Base-by-base conservation (phyloP, 2,797 vertebrate species). In the Chrysocyon brachyurus region DNA sequence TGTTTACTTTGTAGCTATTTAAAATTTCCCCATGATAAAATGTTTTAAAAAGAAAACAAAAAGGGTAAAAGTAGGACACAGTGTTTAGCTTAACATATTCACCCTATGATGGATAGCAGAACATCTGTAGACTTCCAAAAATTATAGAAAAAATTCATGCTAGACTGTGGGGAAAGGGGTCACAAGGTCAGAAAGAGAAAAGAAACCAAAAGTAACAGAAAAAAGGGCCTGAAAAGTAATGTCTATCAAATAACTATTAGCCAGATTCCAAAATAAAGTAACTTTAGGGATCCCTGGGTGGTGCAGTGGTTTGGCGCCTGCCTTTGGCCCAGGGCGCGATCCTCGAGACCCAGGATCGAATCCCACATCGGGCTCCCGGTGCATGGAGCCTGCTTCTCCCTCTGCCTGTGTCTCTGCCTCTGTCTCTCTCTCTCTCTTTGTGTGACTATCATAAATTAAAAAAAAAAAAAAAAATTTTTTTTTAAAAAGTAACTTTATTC, bases 221-320 rank as follows among this genome's bases (percentile, higher is more conserved):
- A 52, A 33, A 54, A 72, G 70, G 54, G 4, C 16, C 26, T 93
- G 17, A 46, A 95, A 94, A 90, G 46, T 75, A 83, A 81, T 40
- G 28, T 31, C 81, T 81, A 40, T 91, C 61, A 68, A 94, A 36
- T 56, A 75, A 36, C 36, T 90, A 91, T 81, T 87, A 82, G 52
- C 28, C 49, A 82, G 40, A 96, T 40, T 68, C 49, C 26, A 95
- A 83, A 87, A 83, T 70, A 90, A 87, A 94, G 40, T 17, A 26
- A 96, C 63, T 93, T 84, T 59, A 92, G 36, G 36, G 36, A 36
- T 36, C 36, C 36, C 36, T 36, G 36, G 36, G 36, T 36, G 36
- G 36, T 3, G 3, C 36, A 36, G 36, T 36, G 36, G 36, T 36
- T 36, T 36, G 36, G 36, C 3, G 36, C 36, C 36, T 36, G 36